Conservation (phyloP, 1,140 invertebrate species). For the Antheraea pernyi region DNA sequence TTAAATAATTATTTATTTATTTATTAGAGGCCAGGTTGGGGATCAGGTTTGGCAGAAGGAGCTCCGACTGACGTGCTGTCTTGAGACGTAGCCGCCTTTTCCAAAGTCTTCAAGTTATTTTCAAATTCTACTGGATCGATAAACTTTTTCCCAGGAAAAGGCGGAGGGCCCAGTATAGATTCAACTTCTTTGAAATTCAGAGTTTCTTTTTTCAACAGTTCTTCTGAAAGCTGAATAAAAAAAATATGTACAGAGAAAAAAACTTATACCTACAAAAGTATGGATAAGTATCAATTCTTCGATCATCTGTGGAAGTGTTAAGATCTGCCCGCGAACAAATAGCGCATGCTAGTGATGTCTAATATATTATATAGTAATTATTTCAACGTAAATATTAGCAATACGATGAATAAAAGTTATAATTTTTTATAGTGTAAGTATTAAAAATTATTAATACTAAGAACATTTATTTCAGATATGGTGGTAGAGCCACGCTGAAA, state of each 20-base stretch:
- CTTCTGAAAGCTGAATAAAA: constrained; percentile 82
- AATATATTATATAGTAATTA: too few relatives aligned
- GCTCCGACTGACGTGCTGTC: constrained; percentile 33
- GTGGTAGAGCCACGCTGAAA: too few relatives aligned
- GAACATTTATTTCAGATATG: too few relatives aligned
- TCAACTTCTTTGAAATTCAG: constrained; percentile 95
- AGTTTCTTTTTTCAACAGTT: constrained; percentile 93
- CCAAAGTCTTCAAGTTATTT: constrained; percentile 76
- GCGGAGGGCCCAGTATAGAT: constrained; percentile 93
- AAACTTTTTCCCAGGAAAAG: constrained; percentile 87
- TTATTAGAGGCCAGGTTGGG: constrained; percentile 27
- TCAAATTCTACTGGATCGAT: constrained; percentile 90
- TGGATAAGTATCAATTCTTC: too few relatives aligned
- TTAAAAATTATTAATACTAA: too few relatives aligned
- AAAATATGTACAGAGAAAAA: neutral
- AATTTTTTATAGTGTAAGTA: too few relatives aligned
- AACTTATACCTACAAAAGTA: too few relatives aligned
- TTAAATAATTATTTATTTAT: neutral
- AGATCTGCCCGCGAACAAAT: too few relatives aligned
- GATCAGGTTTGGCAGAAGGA: constrained; percentile 49
- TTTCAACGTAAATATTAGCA: too few relatives aligned
- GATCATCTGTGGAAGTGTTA: too few relatives aligned
- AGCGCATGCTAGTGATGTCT: too few relatives aligned
- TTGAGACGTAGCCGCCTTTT: constrained; percentile 41
- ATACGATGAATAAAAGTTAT: too few relatives aligned